A percentile compares a stretch with the other conserved stretches of the same genome.
Evolutionary conservation across 2,797 vertebrate species (phyloP).

Genomic region (Nannoperca obscura): DNA sequence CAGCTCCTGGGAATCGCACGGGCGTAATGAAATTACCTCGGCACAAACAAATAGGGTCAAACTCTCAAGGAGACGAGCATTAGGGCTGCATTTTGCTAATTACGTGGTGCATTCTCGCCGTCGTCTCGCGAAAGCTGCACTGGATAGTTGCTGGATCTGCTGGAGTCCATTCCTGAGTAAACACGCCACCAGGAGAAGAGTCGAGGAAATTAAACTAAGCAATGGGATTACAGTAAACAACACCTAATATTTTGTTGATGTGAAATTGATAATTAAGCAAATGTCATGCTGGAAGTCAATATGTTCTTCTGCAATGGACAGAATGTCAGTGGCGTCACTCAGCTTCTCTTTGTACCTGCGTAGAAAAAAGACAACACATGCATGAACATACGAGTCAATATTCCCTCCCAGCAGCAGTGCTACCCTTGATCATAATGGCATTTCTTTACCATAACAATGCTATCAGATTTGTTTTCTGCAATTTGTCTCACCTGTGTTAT

Average conservation of each 20-base stretch:
- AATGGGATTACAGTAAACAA: conserved; percentile 70
- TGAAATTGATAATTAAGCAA: conserved; percentile 68
- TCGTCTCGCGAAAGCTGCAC: conserved; percentile 47
- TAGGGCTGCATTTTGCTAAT: conserved; percentile 82
- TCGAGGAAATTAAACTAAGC: conserved; percentile 53
- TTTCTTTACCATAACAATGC: conserved; percentile 76
- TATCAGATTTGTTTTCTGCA: conserved; percentile 81
- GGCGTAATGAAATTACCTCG: conserved; percentile 88
- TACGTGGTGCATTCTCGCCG: conserved; percentile 67
- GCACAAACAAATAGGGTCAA: conserved; percentile 89
- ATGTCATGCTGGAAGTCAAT: conserved; percentile 60
- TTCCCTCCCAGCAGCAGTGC: conserved; percentile 4
- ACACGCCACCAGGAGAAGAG: conserved; percentile 55
- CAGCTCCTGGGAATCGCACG: conserved; percentile 83
- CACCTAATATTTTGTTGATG: conserved; percentile 70
- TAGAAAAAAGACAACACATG: conserved; percentile 20
- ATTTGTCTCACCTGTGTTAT: conserved; percentile 88
- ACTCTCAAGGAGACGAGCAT: conserved; percentile 87
- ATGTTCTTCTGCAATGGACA: neutral
- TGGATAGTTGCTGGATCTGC: conserved; percentile 50
- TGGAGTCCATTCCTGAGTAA: conserved; percentile 71
- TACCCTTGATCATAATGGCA: conserved; percentile 66
- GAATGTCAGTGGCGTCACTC: conserved; percentile 2
- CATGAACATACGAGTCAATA: conserved; percentile 25
- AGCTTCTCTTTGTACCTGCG: conserved; percentile 45